phyloP scores from a whole-genome alignment of 2,797 vertebrate genomes.

The Lithobates sylvaticus region DNA sequence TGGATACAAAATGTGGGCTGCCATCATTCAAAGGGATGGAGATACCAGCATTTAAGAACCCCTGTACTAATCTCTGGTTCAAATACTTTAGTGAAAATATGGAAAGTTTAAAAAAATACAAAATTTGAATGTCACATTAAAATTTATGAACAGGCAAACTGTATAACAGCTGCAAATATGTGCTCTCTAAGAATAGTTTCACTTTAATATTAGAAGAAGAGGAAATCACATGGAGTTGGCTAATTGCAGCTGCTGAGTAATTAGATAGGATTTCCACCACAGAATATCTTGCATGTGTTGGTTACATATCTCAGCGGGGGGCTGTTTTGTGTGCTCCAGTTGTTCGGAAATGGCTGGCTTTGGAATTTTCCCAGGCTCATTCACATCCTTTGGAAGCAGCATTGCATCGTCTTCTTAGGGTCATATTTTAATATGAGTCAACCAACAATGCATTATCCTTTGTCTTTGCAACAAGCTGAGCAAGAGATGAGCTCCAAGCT shows the following conservation, averaged over 20 bases:
- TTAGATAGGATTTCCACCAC: slow-evolving; percentile 14
- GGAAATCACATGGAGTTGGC: slow-evolving; percentile 15
- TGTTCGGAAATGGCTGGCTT: slow-evolving; percentile 9
- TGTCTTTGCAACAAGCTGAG: neutral
- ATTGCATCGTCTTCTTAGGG: neutral
- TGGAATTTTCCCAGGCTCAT: slow-evolving; percentile 33
- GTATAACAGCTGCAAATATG: neutral
- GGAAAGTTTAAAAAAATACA: too few species aligned
- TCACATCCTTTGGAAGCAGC: neutral
- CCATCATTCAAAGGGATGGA: too few species aligned
- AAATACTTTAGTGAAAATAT: too few species aligned
- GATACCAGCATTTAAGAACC: too few species aligned
- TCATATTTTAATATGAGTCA: neutral
- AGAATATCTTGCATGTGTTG: slow-evolving; percentile 17
- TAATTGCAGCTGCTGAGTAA: slow-evolving; percentile 43
- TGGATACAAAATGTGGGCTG: too few species aligned
- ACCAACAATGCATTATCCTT: neutral
- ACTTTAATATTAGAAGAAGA: slow-evolving; percentile 20
- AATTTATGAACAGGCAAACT: neutral
- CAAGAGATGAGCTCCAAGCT: too few species aligned
- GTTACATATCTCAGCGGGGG: slow-evolving; percentile 29
- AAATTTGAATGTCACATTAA: too few species aligned
- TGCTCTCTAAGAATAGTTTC: neutral
- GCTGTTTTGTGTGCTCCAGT: slow-evolving; percentile 21
- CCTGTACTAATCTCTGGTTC: too few species aligned